phyloP scores from a whole-genome alignment of 2,113 vertebrate genomes.

The Centrocercus urophasianus region DNA sequence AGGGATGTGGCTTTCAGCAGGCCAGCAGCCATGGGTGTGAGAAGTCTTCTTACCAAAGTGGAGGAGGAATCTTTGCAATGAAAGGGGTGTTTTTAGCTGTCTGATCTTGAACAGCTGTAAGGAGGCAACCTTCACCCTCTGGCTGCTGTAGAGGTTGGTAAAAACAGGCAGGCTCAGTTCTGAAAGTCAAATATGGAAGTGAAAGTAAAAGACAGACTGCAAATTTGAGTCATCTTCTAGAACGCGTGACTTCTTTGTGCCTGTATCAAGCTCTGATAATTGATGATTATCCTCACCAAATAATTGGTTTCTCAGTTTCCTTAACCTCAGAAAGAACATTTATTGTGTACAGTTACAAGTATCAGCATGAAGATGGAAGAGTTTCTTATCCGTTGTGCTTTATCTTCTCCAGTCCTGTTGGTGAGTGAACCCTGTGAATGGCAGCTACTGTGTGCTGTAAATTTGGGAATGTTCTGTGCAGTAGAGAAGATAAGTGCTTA shows the following conservation, averaged over 20 bases:
- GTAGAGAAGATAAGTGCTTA: not conserved
- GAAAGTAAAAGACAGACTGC: not conserved
- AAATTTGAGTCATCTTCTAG: not conserved
- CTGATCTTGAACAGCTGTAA: not conserved
- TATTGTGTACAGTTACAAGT: conserved; percentile 97
- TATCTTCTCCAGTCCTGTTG: conserved; percentile 97
- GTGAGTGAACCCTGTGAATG: conserved; percentile 76
- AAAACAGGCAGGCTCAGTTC: not conserved
- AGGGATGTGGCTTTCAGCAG: not conserved
- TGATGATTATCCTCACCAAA: not conserved
- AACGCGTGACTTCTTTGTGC: not conserved
- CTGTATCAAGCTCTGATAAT: not conserved
- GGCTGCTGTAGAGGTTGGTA: not conserved
- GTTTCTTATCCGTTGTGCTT: conserved; percentile 97
- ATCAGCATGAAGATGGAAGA: conserved; percentile 93
- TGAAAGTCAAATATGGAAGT: conserved; percentile 20
- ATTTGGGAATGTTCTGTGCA: not conserved
- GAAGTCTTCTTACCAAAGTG: not conserved
- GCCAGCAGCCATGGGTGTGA: not conserved
- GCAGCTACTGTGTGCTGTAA: not conserved
- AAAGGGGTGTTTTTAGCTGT: not conserved
- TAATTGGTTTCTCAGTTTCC: conserved; percentile 67
- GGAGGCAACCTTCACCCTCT: not conserved
- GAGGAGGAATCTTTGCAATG: not conserved
- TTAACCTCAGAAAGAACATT: conserved; percentile 91